These are phyloP conservation scores for Sylvilagus floridanus DNA, from an alignment of 2,797 vertebrate genomes.

Conservation along the genomic window DNA sequence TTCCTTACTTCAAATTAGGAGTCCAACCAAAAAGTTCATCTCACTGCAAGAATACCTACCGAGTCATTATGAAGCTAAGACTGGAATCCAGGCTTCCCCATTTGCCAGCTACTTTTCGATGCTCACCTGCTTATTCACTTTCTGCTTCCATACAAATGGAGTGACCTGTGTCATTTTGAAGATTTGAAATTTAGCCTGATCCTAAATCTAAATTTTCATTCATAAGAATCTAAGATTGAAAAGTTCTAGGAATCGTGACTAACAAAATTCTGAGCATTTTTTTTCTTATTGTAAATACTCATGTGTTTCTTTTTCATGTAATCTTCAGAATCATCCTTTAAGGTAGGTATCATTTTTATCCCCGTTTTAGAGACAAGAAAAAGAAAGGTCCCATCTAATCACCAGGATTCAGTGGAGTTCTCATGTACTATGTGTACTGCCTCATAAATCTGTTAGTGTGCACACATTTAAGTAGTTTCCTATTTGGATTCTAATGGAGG, in stretches of 20 bases:
- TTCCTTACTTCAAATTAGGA: not conserved
- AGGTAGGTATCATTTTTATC: not conserved
- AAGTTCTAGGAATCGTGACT: not conserved
- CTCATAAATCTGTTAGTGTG: not conserved
- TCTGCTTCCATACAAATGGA: not conserved
- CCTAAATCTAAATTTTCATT: not conserved
- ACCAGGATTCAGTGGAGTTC: not conserved
- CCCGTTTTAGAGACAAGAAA: not conserved
- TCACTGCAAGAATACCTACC: not conserved
- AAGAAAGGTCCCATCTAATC: not conserved
- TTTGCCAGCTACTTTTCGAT: not conserved
- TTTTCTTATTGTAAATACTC: not conserved
- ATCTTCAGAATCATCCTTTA: not conserved
- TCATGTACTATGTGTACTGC: not conserved
- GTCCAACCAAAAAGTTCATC: not conserved
- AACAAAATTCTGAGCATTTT: not conserved
- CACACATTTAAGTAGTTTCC: not conserved
- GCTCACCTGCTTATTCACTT: not conserved
- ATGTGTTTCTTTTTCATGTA: not conserved
- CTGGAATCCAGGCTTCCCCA: not conserved
- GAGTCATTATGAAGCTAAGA: not conserved
- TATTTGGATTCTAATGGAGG: not conserved
- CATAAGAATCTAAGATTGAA: not conserved
- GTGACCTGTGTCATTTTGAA: not conserved
- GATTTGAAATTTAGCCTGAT: not conserved